Evolutionary conservation across 1,140 invertebrate species (phyloP), one percentile per base, ranked within the genome.

Genomic region (Meloidogyne floridensis): DNA sequence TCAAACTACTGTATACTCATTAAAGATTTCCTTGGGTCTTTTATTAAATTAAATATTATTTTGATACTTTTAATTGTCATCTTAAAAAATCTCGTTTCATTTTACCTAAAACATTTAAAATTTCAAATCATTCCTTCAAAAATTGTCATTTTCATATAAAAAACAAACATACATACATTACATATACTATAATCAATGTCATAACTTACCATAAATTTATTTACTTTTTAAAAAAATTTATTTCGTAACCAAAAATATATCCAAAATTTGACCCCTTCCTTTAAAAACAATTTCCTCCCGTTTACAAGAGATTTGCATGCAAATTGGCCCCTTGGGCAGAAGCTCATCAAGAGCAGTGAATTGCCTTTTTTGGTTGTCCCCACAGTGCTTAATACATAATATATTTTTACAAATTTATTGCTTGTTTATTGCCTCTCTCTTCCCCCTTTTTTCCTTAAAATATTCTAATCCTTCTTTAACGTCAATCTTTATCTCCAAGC

Each of bases 241-340:
- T 65, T 7, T 65, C 47, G 47, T 47, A 47, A 47, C 4, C 47
- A 47, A 47, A 47, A 47, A 47, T n/a, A 6, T 65, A n/a, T 65
- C 59, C n/a, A 65, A 65, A 65, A 65, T 65, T 6, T 65, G 59
- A 65, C 59, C 59, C 59, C 59, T n/a, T 65, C 47, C 47, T 47
- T 47, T 47, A 4, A 6, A 32, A 65, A 65, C 59, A 65, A 65
- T 65, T 65, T 65, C 13, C 56, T 15, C n/a, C n/a, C 59, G 59
- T 65, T 65, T 65, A 65, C 4, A n/a, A 65, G 59, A 65, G 59
- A 65, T 65, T 65, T 65, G 59, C 59, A 65, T 65, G 59, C 5
- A 65, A 65, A 65, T 65, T 65, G 59, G 59, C 59, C 59, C 59
- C 59, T 65, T 65, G 4, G 59, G 59, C 59, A 65, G n/a, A n/a